Evolutionary conservation across 2,797 vertebrate genomes (phyloP), one percentile per base, ranked within the genome.

Genomic region (Mus spretus): DNA sequence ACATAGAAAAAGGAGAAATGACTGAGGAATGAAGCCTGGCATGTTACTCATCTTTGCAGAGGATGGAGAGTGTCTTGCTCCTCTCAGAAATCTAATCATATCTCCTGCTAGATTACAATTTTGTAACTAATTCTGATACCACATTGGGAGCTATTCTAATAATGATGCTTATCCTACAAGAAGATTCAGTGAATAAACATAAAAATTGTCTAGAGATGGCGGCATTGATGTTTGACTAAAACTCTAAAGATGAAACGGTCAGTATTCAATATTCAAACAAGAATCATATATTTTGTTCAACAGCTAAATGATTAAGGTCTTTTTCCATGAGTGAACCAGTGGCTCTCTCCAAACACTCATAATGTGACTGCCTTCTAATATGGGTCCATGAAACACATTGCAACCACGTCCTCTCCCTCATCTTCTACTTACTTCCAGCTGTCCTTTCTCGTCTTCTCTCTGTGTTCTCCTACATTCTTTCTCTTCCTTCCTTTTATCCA

Each of bases 221-320:
- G 91, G 14, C 19, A 78, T 3, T 15, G 2, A 70, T 28, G 6
- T 8, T 7, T 72, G n/a, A 28, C 74, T 80, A 88, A 86, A 92
- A 26, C 31, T 47, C 50, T 47, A 31, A 80, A 92, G 34, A 79
- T 19, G 80, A 80, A 85, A 31, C 26, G 0, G 59, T n/a, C 26
- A 90, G 20, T 40, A 88, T 90, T 77, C 86, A 77, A 85, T 40
- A 88, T 90, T 80, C 75, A 78, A 90, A 85, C 6, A 83, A 81
- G 57, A n/a, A 37, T 87, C n/a, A 10, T 26, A 40, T 14, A 87
- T 26, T 87, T 72, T 22, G 55, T 40, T 74, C 50, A 57, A 70
- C 31, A 53, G 47, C 53, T 74, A 13, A 31, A 17, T 44, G n/a
- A 75, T 57, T 75, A 44, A 57, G 20, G 28, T 7, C 22, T 37